Conservation (phyloP, 2,888 invertebrate genomes). For the Chaitophorus viminalis region DNA sequence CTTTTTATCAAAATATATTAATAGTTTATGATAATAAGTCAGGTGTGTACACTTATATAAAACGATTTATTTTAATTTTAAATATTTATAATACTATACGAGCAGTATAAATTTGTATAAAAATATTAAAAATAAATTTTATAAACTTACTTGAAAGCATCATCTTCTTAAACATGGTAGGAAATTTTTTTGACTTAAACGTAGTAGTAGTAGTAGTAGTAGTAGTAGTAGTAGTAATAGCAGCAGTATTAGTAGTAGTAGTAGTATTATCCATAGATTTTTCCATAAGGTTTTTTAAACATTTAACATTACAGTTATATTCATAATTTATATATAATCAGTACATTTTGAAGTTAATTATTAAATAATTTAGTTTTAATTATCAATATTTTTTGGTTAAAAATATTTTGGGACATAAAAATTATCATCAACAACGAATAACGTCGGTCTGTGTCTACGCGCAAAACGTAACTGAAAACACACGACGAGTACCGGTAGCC, state of each 20-base stretch:
- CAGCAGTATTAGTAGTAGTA: not conserved
- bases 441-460: constrained; percentile 46
- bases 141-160: constrained; percentile 55
- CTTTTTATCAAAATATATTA: too few relatives aligned
- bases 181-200: constrained; percentile 50
- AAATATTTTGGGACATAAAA: not conserved
- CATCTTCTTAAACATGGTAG: constrained; percentile 53
- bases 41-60: not conserved
- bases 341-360: not conserved
- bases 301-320: not conserved
- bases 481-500: constrained; percentile 25
- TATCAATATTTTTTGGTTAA: not conserved
- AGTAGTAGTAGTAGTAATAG: not conserved
- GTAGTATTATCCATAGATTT: constrained; percentile 38
- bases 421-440: constrained; percentile 13
- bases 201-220: constrained; percentile 6
- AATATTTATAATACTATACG: not conserved
- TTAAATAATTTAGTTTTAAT: not conserved
- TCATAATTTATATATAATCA: not conserved
- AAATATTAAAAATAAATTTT: not conserved
- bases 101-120: not conserved
- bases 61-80: not conserved
- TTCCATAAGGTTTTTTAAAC: constrained; percentile 21
- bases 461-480: constrained; percentile 54
- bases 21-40: not conserved